Evolutionary conservation across 2,797 vertebrate species (phyloP).

Genomic region (Amniataba percoides): DNA sequence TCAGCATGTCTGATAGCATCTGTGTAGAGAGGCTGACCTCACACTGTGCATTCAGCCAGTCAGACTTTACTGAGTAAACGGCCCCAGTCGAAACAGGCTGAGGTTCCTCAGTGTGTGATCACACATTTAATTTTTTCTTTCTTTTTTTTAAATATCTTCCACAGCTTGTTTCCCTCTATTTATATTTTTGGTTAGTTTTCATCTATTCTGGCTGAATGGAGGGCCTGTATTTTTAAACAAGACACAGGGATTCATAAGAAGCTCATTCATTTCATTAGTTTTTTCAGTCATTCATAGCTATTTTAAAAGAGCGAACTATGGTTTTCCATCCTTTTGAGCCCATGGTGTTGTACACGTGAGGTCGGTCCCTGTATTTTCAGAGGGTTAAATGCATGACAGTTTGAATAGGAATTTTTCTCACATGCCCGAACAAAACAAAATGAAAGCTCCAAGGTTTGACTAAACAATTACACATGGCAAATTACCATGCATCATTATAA

Average conservation of each 20-base stretch:
- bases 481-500: conserved; percentile 3
- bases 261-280: not conserved
- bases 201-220: not conserved
- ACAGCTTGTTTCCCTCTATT: not conserved
- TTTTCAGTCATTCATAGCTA: not conserved
- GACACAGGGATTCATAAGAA: not conserved
- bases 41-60: conserved; percentile 55
- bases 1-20: conserved; percentile 77
- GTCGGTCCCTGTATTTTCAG: not conserved
- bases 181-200: not conserved
- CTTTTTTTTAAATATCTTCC: not conserved
- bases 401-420: not conserved
- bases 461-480: not conserved
- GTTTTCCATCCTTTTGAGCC: not conserved
- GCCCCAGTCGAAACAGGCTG: conserved; percentile 29
- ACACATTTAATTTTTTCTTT: not conserved
- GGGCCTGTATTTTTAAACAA: not conserved
- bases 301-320: not conserved
- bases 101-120: conserved; percentile 18
- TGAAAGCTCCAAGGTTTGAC: not conserved
- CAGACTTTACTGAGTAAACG: conserved; percentile 59
- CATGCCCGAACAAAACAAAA: not conserved
- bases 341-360: too few relatives aligned
- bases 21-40: conserved; percentile 71
- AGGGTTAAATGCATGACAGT: not conserved